Percentiles rank a stretch among this genome's conserved stretches.
phyloP scores from a whole-genome alignment of 1,140 invertebrate species.

The Phthorimaea operculella region DNA sequence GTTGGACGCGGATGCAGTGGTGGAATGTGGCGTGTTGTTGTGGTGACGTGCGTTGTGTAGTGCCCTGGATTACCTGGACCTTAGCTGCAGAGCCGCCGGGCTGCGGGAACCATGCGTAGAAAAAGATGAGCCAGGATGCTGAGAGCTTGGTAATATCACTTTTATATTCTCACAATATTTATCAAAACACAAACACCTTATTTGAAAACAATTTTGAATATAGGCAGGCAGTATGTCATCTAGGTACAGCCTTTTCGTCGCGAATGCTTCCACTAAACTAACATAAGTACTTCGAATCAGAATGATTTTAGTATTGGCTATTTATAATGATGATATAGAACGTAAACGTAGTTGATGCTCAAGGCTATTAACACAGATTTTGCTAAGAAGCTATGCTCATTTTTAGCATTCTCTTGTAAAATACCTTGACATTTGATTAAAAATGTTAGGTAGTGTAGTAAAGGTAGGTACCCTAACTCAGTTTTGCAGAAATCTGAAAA shows the following conservation, averaged over 20 bases:
- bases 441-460: no score
- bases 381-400: conserved; percentile 1
- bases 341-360: conserved; percentile 29
- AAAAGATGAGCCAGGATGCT: conserved; percentile 66
- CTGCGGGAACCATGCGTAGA: conserved; percentile 59
- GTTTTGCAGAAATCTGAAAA: no score
- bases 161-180: conserved; percentile 27
- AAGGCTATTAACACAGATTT: conserved; percentile 25
- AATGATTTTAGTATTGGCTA: conserved; percentile 36
- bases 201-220: not conserved
- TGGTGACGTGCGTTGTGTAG: conserved; percentile 56
- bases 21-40: conserved; percentile 62
- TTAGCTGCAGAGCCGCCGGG: conserved; percentile 44
- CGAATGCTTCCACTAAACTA: not conserved
- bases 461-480: no score
- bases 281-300: not conserved
- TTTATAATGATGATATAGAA: conserved; percentile 53
- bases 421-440: not conserved
- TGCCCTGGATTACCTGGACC: conserved; percentile 49
- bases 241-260: not conserved
- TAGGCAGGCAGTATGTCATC: no score
- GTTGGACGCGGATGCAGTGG: conserved; percentile 67
- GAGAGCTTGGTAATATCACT: conserved; percentile 67
- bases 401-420: not conserved
- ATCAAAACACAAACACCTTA: not conserved